Conservation (phyloP, 2,113 vertebrate genomes). For the Psilopogon haemacephalus region DNA sequence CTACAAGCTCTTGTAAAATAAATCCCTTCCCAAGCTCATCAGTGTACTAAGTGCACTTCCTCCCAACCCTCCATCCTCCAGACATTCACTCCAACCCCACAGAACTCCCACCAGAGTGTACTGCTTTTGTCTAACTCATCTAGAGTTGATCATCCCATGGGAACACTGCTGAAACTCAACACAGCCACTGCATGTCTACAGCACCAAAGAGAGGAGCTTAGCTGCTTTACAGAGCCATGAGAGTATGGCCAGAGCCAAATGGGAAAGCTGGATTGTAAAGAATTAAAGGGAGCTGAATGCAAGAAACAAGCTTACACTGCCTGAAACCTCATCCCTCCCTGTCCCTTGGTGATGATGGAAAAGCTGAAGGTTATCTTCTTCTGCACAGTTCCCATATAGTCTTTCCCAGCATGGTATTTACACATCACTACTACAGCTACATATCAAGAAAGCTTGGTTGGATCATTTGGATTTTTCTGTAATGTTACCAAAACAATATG, state of each 20-base stretch:
- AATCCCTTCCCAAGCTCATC: too few species aligned
- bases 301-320: neutral
- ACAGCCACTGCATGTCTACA: neutral
- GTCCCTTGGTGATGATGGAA: rapidly evolving
- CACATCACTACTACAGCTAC: neutral
- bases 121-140: neutral
- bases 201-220: neutral
- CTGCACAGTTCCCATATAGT: neutral
- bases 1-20: too few species aligned
- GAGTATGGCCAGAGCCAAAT: neutral
- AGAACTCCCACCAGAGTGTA: neutral
- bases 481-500: neutral
- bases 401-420: neutral
- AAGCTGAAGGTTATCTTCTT: neutral
- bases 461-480: neutral
- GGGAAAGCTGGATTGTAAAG: neutral
- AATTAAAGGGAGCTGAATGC: neutral
- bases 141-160: neutral
- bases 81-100: too few species aligned
- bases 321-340: neutral
- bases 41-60: too few species aligned
- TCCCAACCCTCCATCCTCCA: too few species aligned
- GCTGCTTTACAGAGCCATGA: neutral
- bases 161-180: neutral
- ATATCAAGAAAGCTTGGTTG: rapidly evolving